These are phyloP conservation scores for Nasonovia ribisnigri DNA, from an alignment of 2,888 invertebrate genomes.

Conservation along the genomic window DNA sequence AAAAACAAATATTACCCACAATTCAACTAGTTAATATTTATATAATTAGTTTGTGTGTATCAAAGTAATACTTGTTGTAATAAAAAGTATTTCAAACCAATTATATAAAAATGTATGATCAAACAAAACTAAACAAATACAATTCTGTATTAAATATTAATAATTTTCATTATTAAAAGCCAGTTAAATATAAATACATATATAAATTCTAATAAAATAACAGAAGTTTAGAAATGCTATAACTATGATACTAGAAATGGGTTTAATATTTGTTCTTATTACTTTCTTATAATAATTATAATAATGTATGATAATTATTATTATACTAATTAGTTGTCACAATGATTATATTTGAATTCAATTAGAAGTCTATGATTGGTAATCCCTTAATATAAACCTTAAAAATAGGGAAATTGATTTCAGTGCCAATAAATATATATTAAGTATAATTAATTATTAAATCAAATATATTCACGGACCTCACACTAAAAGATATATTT, in stretches of 20 bases:
- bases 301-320: neutral
- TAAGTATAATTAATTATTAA: neutral
- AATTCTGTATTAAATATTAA: neutral
- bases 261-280: constrained; percentile 9
- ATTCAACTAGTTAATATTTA: neutral
- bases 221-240: neutral
- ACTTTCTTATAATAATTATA: neutral
- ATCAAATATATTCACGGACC: neutral
- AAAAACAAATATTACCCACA: neutral
- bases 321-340: neutral
- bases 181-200: neutral
- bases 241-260: neutral
- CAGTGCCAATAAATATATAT: neutral
- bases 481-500: neutral
- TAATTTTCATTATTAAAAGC: neutral
- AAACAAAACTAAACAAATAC: neutral
- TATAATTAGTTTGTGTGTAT: neutral
- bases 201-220: neutral
- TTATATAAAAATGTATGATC: neutral
- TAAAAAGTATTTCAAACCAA: neutral
- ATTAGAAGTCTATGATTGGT: neutral
- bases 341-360: neutral
- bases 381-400: neutral
- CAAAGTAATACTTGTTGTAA: neutral
- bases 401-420: neutral